Evolutionary conservation across 2,797 vertebrate species (phyloP).

Genomic region (Phoebastria nigripes): DNA sequence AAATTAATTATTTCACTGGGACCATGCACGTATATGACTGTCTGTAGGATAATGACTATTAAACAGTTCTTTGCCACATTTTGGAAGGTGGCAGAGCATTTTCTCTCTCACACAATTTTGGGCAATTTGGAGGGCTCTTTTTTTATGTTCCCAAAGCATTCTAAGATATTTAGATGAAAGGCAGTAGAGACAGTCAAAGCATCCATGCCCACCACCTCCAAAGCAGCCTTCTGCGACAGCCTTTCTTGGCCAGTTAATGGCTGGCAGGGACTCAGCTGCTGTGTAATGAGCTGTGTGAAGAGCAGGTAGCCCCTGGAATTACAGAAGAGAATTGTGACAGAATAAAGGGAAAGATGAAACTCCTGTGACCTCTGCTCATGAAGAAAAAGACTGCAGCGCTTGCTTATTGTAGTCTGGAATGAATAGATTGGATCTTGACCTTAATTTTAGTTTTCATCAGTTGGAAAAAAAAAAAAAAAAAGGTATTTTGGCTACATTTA

Average conservation of each 20-base stretch:
- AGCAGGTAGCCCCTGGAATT: background rate
- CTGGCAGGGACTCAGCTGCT: background rate
- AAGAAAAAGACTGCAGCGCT: background rate
- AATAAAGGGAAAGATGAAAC: constrained; percentile 9
- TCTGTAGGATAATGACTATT: background rate
- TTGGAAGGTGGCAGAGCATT: background rate
- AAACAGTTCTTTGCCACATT: background rate
- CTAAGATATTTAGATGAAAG: background rate
- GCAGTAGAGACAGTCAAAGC: background rate
- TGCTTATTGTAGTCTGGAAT: background rate
- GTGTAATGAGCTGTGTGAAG: background rate
- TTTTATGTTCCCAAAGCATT: background rate
- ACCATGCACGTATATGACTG: background rate
- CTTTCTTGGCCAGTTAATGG: background rate
- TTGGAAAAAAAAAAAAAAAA: background rate
- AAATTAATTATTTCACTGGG: background rate
- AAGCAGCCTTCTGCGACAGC: background rate
- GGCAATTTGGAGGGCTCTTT: background rate
- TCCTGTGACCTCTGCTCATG: background rate
- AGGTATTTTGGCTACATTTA: background rate
- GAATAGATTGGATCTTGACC: constrained; percentile 4
- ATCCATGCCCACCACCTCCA: background rate
- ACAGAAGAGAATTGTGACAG: background rate
- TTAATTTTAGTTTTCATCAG: constrained; percentile 12
- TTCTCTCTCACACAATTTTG: background rate